Base-by-base conservation (phyloP, 2,113 vertebrate species). In the Cochlearius cochlearius region DNA sequence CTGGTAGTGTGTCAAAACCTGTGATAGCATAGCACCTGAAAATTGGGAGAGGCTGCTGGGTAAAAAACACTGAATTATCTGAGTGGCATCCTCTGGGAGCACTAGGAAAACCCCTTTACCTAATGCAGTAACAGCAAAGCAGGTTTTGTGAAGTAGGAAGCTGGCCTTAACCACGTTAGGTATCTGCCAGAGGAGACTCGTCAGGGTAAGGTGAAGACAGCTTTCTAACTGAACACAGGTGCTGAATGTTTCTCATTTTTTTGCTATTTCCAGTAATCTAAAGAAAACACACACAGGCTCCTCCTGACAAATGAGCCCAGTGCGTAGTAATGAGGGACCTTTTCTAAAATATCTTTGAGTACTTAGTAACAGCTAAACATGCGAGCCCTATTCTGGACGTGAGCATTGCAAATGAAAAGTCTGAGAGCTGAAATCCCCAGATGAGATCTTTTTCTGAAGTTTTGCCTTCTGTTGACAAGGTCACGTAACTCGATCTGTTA, bases 161-260 rank as follows among this genome's bases (percentile, higher is more conserved):
- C 81, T 91, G 55, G 58, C 84, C 58, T 79, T 76, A 85, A 80
- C 32, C 8, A 7, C 7, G 2, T 45, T 66, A 15, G 0, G 0
- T 43, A 38, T 63, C 62, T 93, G 84, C 81, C 5, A 13, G 81
- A 84, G 58, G 72, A 82, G 77, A 73, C 75, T 94, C 30, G 2
- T 74, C 50, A 87, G 45, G 17, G 36, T 69, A 62, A 86, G 41
- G 75, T 67, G 66, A 75, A 96, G 91, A 95, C 62, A 88, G 77
- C n/a, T 64, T 95, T 87, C 69, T 95, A 82, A 94, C 49, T 39
- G n/a, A 89, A 87, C 38, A 43, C 81, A 78, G 62, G 66, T 92
- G 90, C 78, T 2, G 7, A 76, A 34, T 66, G 76, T 78, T 95
- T 78, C 62, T 81, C 2, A 66, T 79, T 90, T 59, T 59, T 90